A percentile compares a stretch with the other conserved stretches of the same genome.
phyloP scores from a whole-genome alignment of 2,888 invertebrate species.

The Nomada ferruginata region DNA sequence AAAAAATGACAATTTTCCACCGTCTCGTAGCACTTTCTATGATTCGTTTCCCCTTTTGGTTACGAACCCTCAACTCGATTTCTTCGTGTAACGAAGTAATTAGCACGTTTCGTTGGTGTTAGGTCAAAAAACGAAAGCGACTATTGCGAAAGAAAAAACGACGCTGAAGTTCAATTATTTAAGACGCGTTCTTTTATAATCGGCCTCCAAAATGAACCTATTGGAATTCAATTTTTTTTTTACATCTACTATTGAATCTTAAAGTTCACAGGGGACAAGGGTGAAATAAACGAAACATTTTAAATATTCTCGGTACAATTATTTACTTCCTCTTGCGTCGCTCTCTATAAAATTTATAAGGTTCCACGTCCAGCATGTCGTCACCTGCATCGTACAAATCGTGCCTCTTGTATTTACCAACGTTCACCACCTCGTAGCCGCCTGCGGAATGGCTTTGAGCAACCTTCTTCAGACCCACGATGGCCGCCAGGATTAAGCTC shows the following conservation, averaged over 20 bases:
- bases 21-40: constrained; percentile 36
- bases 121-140: background rate
- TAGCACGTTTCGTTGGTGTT: constrained; percentile 37
- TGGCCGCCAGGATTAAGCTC: constrained; percentile 87
- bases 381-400: constrained; percentile 73
- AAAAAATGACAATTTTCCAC: background rate
- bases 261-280: background rate
- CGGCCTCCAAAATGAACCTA: too few relatives aligned
- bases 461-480: constrained; percentile 87
- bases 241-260: background rate
- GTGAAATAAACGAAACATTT: background rate
- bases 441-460: constrained; percentile 74
- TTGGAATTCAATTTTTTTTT: too few relatives aligned
- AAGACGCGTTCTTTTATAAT: background rate
- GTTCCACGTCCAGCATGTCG: constrained; percentile 73
- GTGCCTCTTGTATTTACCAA: constrained; percentile 79
- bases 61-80: background rate
- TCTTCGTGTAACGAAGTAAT: constrained; percentile 29
- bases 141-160: constrained; percentile 10
- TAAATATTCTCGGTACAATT: background rate
- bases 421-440: constrained; percentile 71
- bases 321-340: constrained; percentile 68
- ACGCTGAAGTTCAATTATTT: background rate
- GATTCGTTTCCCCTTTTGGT: constrained; percentile 4
- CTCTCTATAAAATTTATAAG: constrained; percentile 80